Percentiles rank a stretch among this genome's conserved stretches.
phyloP scores from a whole-genome alignment of 2,113 vertebrate genomes.

The Sterrhoptilus dennistouni region DNA sequence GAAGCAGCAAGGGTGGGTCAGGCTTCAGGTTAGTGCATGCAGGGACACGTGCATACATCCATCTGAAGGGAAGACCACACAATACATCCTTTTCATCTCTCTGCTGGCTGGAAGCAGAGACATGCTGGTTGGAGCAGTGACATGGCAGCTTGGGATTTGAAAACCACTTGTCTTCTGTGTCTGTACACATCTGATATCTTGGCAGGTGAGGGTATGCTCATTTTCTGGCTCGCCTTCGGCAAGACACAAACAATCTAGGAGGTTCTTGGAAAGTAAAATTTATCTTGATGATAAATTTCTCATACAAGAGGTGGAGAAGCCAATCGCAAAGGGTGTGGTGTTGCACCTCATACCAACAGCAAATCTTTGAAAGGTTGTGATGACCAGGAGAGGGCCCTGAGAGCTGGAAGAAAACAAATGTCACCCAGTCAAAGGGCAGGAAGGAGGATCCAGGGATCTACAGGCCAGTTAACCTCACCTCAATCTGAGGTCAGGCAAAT shows the following conservation, averaged over 20 bases:
- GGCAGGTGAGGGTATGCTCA: rapidly evolving
- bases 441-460: not conserved
- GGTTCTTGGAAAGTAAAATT: not conserved
- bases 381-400: not conserved
- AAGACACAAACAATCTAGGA: not conserved
- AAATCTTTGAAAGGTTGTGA: not conserved
- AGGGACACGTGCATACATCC: rapidly evolving
- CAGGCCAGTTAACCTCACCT: not conserved
- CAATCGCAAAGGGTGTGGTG: not conserved
- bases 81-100: not conserved
- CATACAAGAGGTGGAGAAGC: not conserved
- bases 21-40: not conserved
- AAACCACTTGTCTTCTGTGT: not conserved
- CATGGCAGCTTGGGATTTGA: not conserved
- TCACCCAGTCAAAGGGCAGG: not conserved
- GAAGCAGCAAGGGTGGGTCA: not conserved
- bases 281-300: not conserved
- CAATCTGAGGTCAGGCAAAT: not conserved
- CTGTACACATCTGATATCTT: not conserved
- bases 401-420: not conserved
- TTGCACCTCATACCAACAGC: not conserved
- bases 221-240: not conserved
- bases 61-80: not conserved
- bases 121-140: not conserved
- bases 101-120: not conserved